Evolutionary conservation across 1,140 invertebrate genomes (phyloP), one percentile per base, ranked within the genome.

Genomic region (Adoxophyes honmai): DNA sequence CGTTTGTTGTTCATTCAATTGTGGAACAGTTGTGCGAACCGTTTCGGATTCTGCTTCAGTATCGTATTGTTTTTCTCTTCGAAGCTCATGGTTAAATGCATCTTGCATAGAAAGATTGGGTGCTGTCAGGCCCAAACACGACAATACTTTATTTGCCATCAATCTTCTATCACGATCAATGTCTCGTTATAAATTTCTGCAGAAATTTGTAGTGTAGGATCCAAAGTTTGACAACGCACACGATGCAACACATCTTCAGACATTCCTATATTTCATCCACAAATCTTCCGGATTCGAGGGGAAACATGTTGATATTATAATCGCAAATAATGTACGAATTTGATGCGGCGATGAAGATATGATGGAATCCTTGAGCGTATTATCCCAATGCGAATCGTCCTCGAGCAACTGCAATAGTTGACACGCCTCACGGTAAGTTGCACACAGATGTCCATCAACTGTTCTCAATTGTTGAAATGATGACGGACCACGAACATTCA

Each of bases 391-490:
- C 14, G 34, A 44, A 62, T 86, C 72, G 54, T 73, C 65, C 39
- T 74, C 71, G 5, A 68, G 59, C 56, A 74, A 65, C 34, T 36
- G 14, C 34, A 66, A 64, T 57, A 59, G 56, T 66, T 71, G 70
- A 66, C 75, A 81, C 28, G 83, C 81, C 57, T 75, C 78, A 63
- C 73, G 57, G 56, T 72, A 86, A 6, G 84, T 80, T 8, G 21
- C 21, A 68, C 67, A 87, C 54, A 77, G 34, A 42, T 73, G 14
- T 57, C 79, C 82, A 78, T 89, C 62, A 55, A 90, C 73, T 44
- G 79, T 90, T 85, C 68, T 68, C 52, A 91, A 60, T 65, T 81
- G n/a, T 65, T 75, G 9, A 61, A 91, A 90, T 54, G 76, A 88
- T 71, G 66, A 89, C 63, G 89, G 83, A 7, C 89, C 90, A 66